Conservation (phyloP, 1,140 invertebrate species). For the Drosophila rufa region DNA sequence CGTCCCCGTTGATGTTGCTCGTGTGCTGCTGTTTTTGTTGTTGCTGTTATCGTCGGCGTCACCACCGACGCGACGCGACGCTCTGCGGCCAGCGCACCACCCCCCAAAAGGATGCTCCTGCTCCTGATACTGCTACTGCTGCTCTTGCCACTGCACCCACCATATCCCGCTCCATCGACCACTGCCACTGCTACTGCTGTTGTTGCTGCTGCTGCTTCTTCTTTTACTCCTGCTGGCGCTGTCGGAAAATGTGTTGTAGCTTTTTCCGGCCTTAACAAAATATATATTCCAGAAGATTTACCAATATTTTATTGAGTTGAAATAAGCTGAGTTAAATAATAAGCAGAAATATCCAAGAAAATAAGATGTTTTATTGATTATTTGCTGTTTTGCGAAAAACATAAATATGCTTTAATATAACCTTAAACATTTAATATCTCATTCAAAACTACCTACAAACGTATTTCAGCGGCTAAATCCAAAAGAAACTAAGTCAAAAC, state of each 20-base stretch:
- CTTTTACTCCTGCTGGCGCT: conserved; percentile 70
- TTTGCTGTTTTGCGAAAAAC: background rate
- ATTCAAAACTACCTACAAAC: too few relatives aligned
- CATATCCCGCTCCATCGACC: background rate
- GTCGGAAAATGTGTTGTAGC: conserved; percentile 53
- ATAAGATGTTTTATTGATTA: too few relatives aligned
- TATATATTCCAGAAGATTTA: background rate
- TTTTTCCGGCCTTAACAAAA: conserved; percentile 22
- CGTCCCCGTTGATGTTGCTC: conserved; percentile 9
- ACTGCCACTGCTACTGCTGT: conserved; percentile 16
- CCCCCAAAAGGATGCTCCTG: conserved; percentile 54
- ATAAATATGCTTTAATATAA: background rate
- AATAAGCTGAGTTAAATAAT: too few relatives aligned
- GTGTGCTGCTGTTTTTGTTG: conserved; percentile 15
- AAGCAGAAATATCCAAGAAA: too few relatives aligned
- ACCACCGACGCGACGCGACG: conserved; percentile 46
- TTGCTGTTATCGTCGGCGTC: conserved; percentile 53
- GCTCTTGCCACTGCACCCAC: conserved; percentile 2
- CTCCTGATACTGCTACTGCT: conserved; percentile 16
- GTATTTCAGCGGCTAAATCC: background rate
- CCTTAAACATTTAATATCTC: too few relatives aligned
- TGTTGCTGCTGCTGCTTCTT: conserved; percentile 34
- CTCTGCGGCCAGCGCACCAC: conserved; percentile 44
- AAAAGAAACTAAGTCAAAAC: background rate
- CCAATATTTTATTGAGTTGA: background rate